Conservation (phyloP, 2,797 vertebrate species). For the Hephaestus fuliginosus region DNA sequence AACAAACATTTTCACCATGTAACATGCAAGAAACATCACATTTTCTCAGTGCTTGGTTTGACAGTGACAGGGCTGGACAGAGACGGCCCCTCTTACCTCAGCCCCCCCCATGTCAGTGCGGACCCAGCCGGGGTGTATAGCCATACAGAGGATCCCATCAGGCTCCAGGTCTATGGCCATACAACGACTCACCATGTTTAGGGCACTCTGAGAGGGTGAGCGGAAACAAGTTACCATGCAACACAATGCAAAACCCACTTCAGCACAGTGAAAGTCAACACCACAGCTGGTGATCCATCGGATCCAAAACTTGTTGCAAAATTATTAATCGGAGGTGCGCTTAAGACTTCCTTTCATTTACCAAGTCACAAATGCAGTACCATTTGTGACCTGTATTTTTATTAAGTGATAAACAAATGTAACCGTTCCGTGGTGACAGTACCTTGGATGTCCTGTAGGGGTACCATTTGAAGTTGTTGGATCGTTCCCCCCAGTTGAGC, state of each 20-base stretch:
- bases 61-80: not conserved
- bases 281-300: not conserved
- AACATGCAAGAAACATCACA: not conserved
- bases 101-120: constrained; percentile 88
- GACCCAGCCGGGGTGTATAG: constrained; percentile 88
- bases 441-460: constrained; percentile 89
- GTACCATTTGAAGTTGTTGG: constrained; percentile 77
- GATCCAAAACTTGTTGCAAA: too few species aligned
- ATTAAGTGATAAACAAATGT: not conserved
- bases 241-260: not conserved
- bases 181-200: constrained; percentile 88
- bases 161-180: constrained; percentile 84
- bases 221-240: not conserved
- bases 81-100: constrained; percentile 76
- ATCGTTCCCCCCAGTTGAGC: constrained; percentile 75
- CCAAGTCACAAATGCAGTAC: not conserved
- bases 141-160: constrained; percentile 86
- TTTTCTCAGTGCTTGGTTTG: not conserved
- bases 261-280: not conserved
- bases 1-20: not conserved
- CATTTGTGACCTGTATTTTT: not conserved
- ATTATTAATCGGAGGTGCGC: too few species aligned
- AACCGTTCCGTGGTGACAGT: constrained; percentile 3
- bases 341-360: not conserved
- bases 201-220: constrained; percentile 74